Evolutionary conservation across 2,888 invertebrate genomes (phyloP), one percentile per base, ranked within the genome.

Genomic region (Hemithea aestivaria): DNA sequence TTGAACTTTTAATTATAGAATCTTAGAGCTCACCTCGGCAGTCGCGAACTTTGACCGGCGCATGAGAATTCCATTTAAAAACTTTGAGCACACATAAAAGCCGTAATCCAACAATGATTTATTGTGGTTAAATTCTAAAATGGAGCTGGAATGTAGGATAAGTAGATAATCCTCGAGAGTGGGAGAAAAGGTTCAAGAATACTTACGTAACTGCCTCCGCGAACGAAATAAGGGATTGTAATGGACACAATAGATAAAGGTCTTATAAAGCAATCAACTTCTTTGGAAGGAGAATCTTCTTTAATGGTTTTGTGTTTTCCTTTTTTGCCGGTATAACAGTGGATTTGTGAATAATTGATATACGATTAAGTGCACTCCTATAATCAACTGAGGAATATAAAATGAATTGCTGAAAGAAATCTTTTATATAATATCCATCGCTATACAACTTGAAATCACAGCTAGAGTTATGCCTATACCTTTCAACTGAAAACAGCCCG

Each of bases 1-100:
- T 56, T 56, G 26, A 58, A 61, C 56, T 66, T 66, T 61, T 66
- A 68, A 67, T 65, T 68, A 66, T 60, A 64, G 58, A 56, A 56
- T 58, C 58, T 59, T 48, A 49, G 46, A 61, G 53, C 51, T 57
- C 42, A 63, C 58, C 58, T 58, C 52, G 35, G 54, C 48, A 51
- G 51, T 43, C 45, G 42, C 31, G 40, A 62, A 69, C 54, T 71
- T 62, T 55, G 52, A 43, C 51, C 42, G 43, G 41, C 34, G 57
- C 62, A 52, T 56, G 56, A 54, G 41, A 55, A 63, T 67, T 64
- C 61, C 57, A 61, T 69, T 66, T 65, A 56, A 69, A 70, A 60
- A 65, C 55, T 68, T 63, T 42, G 45, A 34, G 52, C 51, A 52
- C 50, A 46, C 53, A 52, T 56, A 53, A 60, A 63, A 63, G 61